Base-by-base conservation (phyloP, 2,113 vertebrate genomes). In the Charadrius vociferus region DNA sequence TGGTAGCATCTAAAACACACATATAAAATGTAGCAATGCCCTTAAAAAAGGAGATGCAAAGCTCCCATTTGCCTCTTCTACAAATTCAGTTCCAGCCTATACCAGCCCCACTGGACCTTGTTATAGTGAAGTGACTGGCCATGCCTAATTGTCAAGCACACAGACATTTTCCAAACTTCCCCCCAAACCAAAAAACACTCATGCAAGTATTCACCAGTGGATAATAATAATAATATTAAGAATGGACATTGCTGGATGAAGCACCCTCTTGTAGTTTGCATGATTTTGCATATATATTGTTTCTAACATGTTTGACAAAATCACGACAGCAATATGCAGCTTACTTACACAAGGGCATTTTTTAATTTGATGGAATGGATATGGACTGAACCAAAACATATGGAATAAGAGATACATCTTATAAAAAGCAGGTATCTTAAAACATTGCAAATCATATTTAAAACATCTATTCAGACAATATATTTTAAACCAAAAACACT, bases 261-360 rank as follows among this genome's bases (percentile, higher is more conserved):
- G 8, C 2, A 18, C 19, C 2, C 0, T 50, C n/a, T 86, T 55
- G 2, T 34, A 4, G 1, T 47, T 30, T 43, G 29, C 14, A n/a
- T 0, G 0, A 53, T 45, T 78, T 6, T 67, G 32, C 27, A 19
- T 34, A 20, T 26, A 18, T 56, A 34, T 39, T 55, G 9, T 49
- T 90, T 92, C 75, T 73, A 55, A 68, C 16, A 59, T 0, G 3
- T 10, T 47, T 86, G 36, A 58, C 9, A 78, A 62, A 52, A 47
- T 47, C 59, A 67, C 53, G 24, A 36, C 14, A 43, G 27, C n/a
- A 62, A 43, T 62, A 65, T 63, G 24, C 29, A 59, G 8, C 7
- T 36, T 17, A 68, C 19, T 47, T 71, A 52, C 41, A 59, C 7
- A 45, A 81, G 73, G 34, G 1, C 3, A 21, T 61, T 89, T 94